phyloP scores from a whole-genome alignment of 2,113 vertebrate species.

The Carassius gibelio region DNA sequence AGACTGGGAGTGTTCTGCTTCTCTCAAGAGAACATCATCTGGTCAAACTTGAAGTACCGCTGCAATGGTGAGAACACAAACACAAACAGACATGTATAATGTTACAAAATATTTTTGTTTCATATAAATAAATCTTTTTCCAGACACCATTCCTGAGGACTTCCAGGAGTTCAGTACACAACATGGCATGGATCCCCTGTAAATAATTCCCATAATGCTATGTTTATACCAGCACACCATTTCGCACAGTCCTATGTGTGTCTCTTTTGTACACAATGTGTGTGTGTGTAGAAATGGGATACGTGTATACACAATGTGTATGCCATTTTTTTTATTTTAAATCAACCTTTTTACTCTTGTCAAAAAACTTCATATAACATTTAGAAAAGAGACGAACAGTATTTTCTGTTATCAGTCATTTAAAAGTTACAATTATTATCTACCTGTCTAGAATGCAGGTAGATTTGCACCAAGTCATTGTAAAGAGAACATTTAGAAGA shows the following conservation, averaged over 20 bases:
- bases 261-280: slow-evolving; percentile 44
- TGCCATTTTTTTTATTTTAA: slow-evolving; percentile 12
- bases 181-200: slow-evolving; percentile 66
- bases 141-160: slow-evolving; percentile 79
- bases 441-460: not conserved
- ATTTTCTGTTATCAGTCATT: slow-evolving; percentile 13
- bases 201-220: slow-evolving; percentile 38
- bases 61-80: slow-evolving; percentile 86
- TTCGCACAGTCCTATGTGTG: slow-evolving; percentile 27
- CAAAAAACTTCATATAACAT: not conserved
- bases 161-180: slow-evolving; percentile 79
- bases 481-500: slow-evolving; percentile 8
- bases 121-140: slow-evolving; percentile 31
- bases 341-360: slow-evolving; percentile 2
- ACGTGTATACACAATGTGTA: slow-evolving; percentile 52
- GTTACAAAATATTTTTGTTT: not conserved
- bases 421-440: not conserved
- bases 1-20: slow-evolving; percentile 98
- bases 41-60: slow-evolving; percentile 98
- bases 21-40: slow-evolving; percentile 99
- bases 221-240: slow-evolving; percentile 37
- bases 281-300: slow-evolving; percentile 39
- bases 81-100: not conserved
- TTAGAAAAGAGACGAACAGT: not conserved
- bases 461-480: slow-evolving; percentile 2